A percentile compares a stretch with the other conserved stretches of the same genome.
phyloP scores from a whole-genome alignment of 2,797 vertebrate genomes.

The Arctocebus calabarensis region DNA sequence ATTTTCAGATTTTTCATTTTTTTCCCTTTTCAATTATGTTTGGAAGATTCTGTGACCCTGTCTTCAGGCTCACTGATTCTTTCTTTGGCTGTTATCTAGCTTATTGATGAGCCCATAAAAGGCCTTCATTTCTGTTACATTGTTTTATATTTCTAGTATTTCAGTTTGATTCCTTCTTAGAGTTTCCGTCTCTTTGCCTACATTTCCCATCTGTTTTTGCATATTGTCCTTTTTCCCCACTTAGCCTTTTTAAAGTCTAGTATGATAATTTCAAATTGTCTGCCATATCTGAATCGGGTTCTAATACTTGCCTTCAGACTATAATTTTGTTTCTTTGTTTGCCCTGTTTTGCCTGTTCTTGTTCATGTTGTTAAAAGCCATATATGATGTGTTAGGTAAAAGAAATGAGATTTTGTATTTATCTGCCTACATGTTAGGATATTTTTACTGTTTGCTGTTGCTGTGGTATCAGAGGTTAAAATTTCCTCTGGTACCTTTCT shows the following conservation, averaged over 20 bases:
- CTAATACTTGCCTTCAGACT: background rate
- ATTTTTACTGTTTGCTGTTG: background rate
- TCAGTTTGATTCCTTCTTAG: background rate
- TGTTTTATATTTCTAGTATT: background rate
- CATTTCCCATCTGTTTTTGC: background rate
- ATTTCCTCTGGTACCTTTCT: background rate
- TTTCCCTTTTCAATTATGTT: background rate
- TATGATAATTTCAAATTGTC: background rate
- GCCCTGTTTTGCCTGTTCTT: background rate
- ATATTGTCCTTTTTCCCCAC: background rate
- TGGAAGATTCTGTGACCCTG: background rate
- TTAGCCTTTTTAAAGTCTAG: background rate
- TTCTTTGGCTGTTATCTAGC: background rate
- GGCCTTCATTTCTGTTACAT: background rate
- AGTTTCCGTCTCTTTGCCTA: background rate
- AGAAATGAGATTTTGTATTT: background rate
- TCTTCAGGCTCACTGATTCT: background rate
- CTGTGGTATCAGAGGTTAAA: background rate
- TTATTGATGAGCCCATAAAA: background rate
- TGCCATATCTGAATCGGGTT: background rate
- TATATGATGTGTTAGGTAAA: background rate
- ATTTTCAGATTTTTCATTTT: background rate
- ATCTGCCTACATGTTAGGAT: background rate
- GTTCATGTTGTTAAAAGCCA: background rate
- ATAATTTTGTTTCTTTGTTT: background rate